phyloP scores from a whole-genome alignment of 2,113 vertebrate species.

The Poeciliopsis retropinna region DNA sequence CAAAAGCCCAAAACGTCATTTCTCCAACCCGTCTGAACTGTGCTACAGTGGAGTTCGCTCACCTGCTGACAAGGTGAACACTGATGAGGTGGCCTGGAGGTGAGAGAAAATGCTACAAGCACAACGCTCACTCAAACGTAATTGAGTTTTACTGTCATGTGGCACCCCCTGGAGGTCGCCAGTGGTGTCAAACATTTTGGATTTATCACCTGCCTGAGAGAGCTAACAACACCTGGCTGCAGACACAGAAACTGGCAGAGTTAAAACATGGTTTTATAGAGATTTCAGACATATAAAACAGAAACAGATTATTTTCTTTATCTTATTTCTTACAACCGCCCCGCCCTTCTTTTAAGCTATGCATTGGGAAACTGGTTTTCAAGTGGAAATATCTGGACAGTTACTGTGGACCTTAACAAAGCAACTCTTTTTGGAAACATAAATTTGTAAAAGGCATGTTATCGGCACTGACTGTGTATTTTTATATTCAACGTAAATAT shows the following conservation, averaged over 20 bases:
- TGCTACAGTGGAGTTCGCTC: constrained; percentile 42
- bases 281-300: too few species aligned
- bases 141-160: constrained; percentile 44
- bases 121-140: neutral
- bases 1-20: constrained; percentile 59
- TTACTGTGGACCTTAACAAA: too few species aligned
- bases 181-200: constrained; percentile 33
- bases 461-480: too few species aligned
- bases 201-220: neutral
- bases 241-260: neutral
- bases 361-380: too few species aligned
- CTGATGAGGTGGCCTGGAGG: constrained; percentile 49
- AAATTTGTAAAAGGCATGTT: too few species aligned
- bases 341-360: too few species aligned
- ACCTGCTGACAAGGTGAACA: constrained; percentile 53
- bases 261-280: neutral
- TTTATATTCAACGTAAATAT: neutral
- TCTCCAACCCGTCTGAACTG: constrained; percentile 68
- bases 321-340: too few species aligned
- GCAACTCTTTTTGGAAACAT: too few species aligned
- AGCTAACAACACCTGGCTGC: neutral
- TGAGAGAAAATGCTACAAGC: constrained; percentile 43
- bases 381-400: too few species aligned
- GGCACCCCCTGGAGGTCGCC: constrained; percentile 62
- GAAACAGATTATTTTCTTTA: too few species aligned